Base-by-base conservation (phyloP, 2,888 invertebrate species). In the Acanthosepion esculentum region DNA sequence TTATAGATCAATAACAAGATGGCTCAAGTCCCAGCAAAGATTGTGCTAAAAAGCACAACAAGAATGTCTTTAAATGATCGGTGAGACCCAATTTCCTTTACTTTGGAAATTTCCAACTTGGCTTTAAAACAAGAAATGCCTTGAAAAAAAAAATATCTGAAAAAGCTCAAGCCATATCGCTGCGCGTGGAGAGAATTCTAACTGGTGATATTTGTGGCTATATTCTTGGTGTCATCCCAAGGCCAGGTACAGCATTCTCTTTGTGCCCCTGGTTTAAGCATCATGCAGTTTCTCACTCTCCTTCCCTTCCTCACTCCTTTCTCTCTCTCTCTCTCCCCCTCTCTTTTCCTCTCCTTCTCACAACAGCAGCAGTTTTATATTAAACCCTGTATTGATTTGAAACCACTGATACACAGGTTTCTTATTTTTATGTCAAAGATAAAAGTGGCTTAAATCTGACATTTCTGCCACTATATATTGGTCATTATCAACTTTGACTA, bases 41-140 rank as follows among this genome's bases (percentile, higher is more conserved):
- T 97, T 93, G 97, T 97, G 95, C 96, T 97, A 92, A 97, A 97
- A 95, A 97, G 97, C 96, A 97, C 97, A 23, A 97, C 97, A 48
- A 97, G 97, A 96, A 97, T 97, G 96, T 97, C 97, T 26, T 96
- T 98, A 53, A 97, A 97, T 96, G 98, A 98, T 95, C 97, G 98
- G 97, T 97, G 97, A 97, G 97, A 64, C 53, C 64, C 53, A 23
- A 53, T 94, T 55, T 29, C 94, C 59, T 94, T 94, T 59, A 48
- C 33, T 94, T 55, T 94, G 94, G 55, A 64, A 55, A 94, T 94
- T 93, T 23, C 53, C 50, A 93, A 48, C 48, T 26, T 93, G 93
- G 93, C 93, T 93, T 92, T 93, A 78, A 78, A 78, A 78, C n/a
- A n/a, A n/a, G 78, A 78, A 78, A 78, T 78, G 78, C 78, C 78